Conservation (phyloP, 2,888 invertebrate species). For the Hypselothyrea guttata region DNA sequence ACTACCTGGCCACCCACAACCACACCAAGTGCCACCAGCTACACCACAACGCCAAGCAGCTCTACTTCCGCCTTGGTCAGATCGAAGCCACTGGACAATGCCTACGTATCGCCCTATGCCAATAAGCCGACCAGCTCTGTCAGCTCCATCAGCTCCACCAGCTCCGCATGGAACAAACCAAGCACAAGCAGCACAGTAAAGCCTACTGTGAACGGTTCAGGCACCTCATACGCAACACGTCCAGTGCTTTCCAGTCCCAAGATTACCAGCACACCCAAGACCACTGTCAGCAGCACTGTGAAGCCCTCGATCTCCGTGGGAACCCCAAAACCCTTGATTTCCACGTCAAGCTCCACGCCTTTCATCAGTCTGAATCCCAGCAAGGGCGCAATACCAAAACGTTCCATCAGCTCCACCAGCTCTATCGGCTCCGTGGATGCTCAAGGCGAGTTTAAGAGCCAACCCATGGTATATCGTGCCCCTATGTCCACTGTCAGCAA, state of each 20-base stretch:
- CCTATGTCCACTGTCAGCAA: constrained; percentile 8
- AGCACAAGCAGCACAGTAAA: constrained; percentile 1
- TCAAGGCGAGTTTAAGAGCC: constrained; percentile 13
- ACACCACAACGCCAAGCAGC: constrained; percentile 11
- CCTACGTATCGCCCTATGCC: constrained; percentile 40
- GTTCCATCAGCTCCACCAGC: constrained; percentile 4
- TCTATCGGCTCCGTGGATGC: constrained; percentile 33
- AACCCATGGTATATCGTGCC: background rate
- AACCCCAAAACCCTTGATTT: constrained; percentile 16
- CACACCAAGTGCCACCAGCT: constrained; percentile 6
- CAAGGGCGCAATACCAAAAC: constrained; percentile 32
- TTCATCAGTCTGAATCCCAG: constrained; percentile 17
- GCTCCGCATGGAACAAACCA: constrained; percentile 4
- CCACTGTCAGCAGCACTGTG: constrained; percentile 14
- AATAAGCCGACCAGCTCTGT: background rate
- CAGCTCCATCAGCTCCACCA: constrained; percentile 11
- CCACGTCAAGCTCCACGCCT: constrained; percentile 22
- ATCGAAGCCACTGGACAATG: constrained; percentile 20
- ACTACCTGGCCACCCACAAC: constrained; percentile 38
- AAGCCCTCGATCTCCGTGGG: too few species aligned
- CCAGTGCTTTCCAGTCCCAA: constrained; percentile 7
- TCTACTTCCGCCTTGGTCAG: constrained; percentile 19
- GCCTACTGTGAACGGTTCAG: too few species aligned
- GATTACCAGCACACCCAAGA: constrained; percentile 8
- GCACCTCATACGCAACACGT: constrained; percentile 2